Base-by-base conservation (phyloP, 2,113 vertebrate genomes). In the Silurus glanis region DNA sequence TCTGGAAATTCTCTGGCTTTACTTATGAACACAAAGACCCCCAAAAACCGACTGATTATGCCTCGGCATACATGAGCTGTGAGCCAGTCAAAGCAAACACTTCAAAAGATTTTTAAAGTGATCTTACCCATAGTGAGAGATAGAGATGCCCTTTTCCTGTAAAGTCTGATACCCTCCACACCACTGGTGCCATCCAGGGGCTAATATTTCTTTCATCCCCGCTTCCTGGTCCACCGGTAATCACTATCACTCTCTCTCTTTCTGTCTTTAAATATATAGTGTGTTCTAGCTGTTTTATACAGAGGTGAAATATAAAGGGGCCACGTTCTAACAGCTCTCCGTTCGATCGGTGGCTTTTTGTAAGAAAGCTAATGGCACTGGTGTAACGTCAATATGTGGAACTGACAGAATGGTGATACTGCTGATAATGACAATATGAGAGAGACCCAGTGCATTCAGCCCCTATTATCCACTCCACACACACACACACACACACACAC, bases 121-220 rank as follows among this genome's bases (percentile, higher is more conserved):
- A 75, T 16, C 94, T 94, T 94, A 95, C 95, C 95, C 94, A 95
- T 78, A 95, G 83, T 74, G 93, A 94, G 56, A 89, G 89, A 89
- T 92, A 93, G 58, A 93, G 88, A 72, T 89, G 84, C 74, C 78
- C 90, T 87, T 83, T 93, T 69, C 82, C 89, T 85, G 83, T 84
- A 88, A 89, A 66, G 23, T 82, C 87, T 85, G 51, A 86, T 74
- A 89, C 86, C 86, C 89, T 90, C 75, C 90, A 91, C 89, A 90
- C 89, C 87, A 85, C 78, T 79, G 90, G 90, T 55, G 92, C 91
- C 94, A 95, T 94, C 59, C 69, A 53, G 74, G 80, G 47, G 53
- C 75, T 87, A 67, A 88, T 76, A 78, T 78, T 75, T 83, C 62
- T 89, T 86, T 75, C 87, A 90, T 91, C 83, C 55, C 88, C 56